Percentiles rank a stretch among this genome's conserved stretches.
Conservation (phyloP, 2,888 invertebrate genomes). For the Ganaspis brasiliensis region DNA sequence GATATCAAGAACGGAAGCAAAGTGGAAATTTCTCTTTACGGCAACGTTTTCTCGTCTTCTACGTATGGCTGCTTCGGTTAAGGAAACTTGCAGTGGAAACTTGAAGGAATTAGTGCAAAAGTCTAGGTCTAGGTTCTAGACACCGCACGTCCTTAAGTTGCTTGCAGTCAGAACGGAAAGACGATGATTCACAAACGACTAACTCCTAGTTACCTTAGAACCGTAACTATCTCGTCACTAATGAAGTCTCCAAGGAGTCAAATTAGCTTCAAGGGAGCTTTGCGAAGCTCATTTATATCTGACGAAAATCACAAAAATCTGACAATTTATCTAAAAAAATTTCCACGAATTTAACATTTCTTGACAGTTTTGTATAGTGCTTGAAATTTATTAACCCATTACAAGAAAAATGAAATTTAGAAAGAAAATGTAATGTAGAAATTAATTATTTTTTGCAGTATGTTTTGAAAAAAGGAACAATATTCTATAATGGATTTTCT, state of each 20-base stretch:
- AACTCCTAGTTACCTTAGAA: constrained; percentile 30
- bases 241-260: constrained; percentile 31
- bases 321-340: no score
- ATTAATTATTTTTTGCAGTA: no score
- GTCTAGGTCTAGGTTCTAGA: constrained; percentile 32
- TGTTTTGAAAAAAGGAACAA: no score
- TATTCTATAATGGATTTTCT: no score
- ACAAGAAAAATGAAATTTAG: no score
- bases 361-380: no score
- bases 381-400: no score
- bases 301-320: no score
- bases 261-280: constrained; percentile 26
- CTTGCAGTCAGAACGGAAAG: constrained; percentile 17
- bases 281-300: constrained; percentile 8
- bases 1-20: constrained; percentile 14
- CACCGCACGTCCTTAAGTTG: constrained; percentile 20
- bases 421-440: no score
- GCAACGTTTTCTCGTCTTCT: constrained; percentile 22
- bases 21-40: constrained; percentile 27
- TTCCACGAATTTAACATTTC: no score
- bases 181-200: constrained; percentile 40
- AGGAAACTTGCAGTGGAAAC: constrained; percentile 29
- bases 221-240: constrained; percentile 23
- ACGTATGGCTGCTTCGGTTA: constrained; percentile 19
- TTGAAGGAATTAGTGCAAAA: constrained; percentile 12